Percentiles rank a stretch among this genome's conserved stretches.
Evolutionary conservation across 2,797 vertebrate species (phyloP).

Genomic region (Parauchenoglanis ngamensis): DNA sequence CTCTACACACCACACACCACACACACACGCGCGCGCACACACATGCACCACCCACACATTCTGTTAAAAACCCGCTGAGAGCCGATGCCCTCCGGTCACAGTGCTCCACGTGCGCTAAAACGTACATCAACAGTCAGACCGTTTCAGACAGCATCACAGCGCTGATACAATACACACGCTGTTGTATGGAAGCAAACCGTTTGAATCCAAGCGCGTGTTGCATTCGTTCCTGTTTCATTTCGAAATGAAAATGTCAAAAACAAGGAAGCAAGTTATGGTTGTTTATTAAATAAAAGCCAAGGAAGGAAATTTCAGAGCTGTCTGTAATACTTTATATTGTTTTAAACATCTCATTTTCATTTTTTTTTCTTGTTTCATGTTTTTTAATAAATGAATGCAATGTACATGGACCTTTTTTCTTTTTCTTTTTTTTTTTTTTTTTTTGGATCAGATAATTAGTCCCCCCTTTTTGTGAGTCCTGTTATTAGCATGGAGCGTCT

Average conservation of each 20-base stretch:
- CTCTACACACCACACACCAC: slow-evolving; percentile 11
- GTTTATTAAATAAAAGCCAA: neutral
- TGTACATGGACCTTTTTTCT: neutral
- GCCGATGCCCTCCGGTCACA: slow-evolving; percentile 2
- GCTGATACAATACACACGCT: neutral
- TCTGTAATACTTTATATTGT: neutral
- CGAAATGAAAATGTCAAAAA: neutral
- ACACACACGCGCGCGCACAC: neutral
- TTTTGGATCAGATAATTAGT: neutral
- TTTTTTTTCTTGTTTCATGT: neutral
- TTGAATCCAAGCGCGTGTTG: neutral
- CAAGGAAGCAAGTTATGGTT: neutral
- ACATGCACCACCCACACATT: slow-evolving; percentile 25
- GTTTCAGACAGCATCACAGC: neutral
- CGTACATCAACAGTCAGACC: neutral
- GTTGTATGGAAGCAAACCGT: neutral
- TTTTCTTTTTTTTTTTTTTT: neutral
- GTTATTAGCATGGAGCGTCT: neutral
- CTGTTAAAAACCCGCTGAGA: slow-evolving; percentile 33
- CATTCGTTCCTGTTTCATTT: neutral
- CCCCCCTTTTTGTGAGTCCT: neutral
- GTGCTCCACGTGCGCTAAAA: slow-evolving; percentile 14
- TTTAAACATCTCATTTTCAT: neutral
- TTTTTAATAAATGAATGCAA: neutral
- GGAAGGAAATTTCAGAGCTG: neutral